phyloP scores from a whole-genome alignment of 2,888 invertebrate species.

The Punctoribates punctum region DNA sequence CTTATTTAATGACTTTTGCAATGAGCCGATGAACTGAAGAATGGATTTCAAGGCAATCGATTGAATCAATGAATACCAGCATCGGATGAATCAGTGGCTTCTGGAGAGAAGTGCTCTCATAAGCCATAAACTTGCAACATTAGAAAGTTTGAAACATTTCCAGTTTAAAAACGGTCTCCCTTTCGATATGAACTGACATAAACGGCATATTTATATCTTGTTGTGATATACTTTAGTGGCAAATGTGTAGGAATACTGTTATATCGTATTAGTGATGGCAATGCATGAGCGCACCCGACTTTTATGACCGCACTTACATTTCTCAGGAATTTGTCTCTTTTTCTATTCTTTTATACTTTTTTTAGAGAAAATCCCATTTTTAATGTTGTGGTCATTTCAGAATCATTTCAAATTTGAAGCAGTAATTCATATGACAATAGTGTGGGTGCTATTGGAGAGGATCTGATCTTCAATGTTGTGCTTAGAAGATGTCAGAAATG shows the following conservation, averaged over 20 bases:
- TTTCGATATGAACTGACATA: neutral
- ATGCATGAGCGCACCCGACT: neutral
- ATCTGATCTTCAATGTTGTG: neutral
- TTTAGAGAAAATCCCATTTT: neutral
- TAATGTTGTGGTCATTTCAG: constrained; percentile 24
- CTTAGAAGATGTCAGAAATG: constrained; percentile 33
- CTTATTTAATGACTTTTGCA: too few species aligned
- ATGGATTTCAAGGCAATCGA: too few species aligned
- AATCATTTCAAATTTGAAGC: constrained; percentile 19
- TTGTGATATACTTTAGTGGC: neutral
- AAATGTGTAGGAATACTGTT: constrained; percentile 26
- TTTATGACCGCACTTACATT: constrained; percentile 25
- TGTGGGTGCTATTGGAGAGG: neutral
- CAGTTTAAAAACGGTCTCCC: neutral
- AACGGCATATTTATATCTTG: neutral
- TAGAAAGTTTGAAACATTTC: neutral
- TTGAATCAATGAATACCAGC: too few species aligned
- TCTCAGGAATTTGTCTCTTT: constrained; percentile 3
- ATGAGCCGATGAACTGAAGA: too few species aligned
- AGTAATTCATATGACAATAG: constrained; percentile 31
- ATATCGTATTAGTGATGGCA: constrained; percentile 1
- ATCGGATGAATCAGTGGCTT: too few species aligned
- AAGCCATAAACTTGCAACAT: too few species aligned
- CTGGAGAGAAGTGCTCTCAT: too few species aligned
- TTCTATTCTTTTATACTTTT: neutral